Base-by-base conservation (phyloP, 2,888 invertebrate genomes). In the Ormia ochracea region DNA sequence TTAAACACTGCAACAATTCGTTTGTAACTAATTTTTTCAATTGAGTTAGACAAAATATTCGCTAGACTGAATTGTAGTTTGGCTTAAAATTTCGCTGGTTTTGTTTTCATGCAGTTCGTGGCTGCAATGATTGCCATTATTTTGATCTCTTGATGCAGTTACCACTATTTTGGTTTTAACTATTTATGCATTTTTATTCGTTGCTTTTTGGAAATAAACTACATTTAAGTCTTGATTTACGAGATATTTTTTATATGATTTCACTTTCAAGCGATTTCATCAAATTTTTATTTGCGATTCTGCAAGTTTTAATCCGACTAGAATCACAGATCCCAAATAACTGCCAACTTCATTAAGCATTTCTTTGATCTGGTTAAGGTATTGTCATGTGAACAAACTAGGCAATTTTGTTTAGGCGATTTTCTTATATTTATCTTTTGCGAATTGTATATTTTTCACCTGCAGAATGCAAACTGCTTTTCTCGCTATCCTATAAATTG, bases 1-100 rank as follows among this genome's bases (percentile, higher is more conserved):
- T 81, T 70, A 36, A 66, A 65, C 81, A 61, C 78, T 45, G 14
- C 59, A 59, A 54, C 70, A 70, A 61, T 66, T 78, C 69, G 66
- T 66, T 75, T 54, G 48, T 61, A 73, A 77, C 81, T 81, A 65
- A 77, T 61, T 63, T 54, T 70, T 36, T 7, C 28, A 75, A 80
- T 70, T 65, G 59, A 76, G 61, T 76, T 52, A 61, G 26, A 41
- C n/a, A 19, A 31, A 65, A 63, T 56, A 65, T 82, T 72, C 63
- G 63, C 70, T 54, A 73, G 54, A 41, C 59, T 61, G 61, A 63
- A 50, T 74, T 41, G 65, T 69, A 31, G 72, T 61, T 72, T 59
- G 58, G 61, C 45, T 56, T 9, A 17, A 31, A 52, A 36, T 58
- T 52, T 38, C 31, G 17, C 33, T 59, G 38, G 52, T 58, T n/a